Evolutionary conservation across 2,797 vertebrate species (phyloP).

Genomic region (Phalanger gymnotis): DNA sequence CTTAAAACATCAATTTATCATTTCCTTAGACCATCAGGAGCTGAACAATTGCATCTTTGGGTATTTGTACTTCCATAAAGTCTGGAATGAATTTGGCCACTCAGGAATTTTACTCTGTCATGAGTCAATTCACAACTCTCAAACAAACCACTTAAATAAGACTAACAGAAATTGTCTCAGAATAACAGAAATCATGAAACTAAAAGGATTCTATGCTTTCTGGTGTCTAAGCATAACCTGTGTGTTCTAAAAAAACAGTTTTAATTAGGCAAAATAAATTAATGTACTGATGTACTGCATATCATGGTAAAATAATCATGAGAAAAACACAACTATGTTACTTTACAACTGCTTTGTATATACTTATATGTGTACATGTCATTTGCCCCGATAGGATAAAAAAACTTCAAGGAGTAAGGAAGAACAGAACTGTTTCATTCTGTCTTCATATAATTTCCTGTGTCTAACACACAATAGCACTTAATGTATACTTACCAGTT

Average conservation of each 20-base stretch:
- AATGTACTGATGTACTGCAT: constrained; percentile 2
- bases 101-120: background rate
- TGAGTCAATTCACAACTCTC: background rate
- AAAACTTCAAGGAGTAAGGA: background rate
- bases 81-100: background rate
- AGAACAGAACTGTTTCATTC: background rate
- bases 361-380: background rate
- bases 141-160: constrained; percentile 10
- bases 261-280: constrained; percentile 32
- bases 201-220: background rate
- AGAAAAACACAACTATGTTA: background rate
- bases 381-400: background rate
- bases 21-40: background rate
- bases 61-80: background rate
- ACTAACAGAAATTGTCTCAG: background rate
- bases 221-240: constrained; percentile 11
- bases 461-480: background rate
- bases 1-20: background rate
- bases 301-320: constrained; percentile 34
- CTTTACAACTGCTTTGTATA: background rate
- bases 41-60: background rate
- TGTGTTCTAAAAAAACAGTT: constrained; percentile 5
- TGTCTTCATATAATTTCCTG: background rate
- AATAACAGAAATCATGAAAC: background rate
- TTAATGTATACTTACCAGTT: background rate